These are phyloP conservation scores for Coleophora deauratella DNA, from an alignment of 2,888 invertebrate genomes.

Conservation along the genomic window DNA sequence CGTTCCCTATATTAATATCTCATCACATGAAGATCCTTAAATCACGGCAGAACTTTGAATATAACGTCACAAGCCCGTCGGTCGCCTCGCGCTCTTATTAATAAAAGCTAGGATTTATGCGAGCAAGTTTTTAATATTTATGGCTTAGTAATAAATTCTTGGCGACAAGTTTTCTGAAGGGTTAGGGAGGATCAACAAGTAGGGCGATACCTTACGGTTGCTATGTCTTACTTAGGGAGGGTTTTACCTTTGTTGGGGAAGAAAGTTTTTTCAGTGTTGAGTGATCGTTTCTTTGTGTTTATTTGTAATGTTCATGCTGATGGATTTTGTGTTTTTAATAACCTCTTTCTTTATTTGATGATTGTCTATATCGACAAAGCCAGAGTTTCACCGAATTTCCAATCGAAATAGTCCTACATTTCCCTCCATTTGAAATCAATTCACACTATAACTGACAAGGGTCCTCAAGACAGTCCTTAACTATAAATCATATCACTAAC, in stretches of 20 bases:
- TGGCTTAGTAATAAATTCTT: conserved; percentile 63
- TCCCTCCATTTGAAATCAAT: conserved; percentile 28
- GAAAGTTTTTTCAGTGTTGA: too few species aligned
- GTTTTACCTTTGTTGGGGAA: too few species aligned
- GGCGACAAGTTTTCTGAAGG: conserved; percentile 55
- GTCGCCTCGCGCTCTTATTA: conserved; percentile 43
- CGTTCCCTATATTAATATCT: too few species aligned
- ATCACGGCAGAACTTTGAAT: conserved; percentile 21
- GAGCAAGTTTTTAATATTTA: conserved; percentile 71
- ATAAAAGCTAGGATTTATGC: conserved; percentile 64
- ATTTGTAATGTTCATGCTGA: too few species aligned
- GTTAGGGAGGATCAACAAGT: conserved; percentile 59
- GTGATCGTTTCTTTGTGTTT: too few species aligned
- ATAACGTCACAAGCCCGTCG: conserved; percentile 35
- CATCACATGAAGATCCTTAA: too few species aligned
- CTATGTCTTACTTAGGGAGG: too few species aligned
- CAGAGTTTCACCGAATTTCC: conserved; percentile 1
- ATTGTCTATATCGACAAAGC: conserved; percentile 1
- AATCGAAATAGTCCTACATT: conserved; percentile 2
- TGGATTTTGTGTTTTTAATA: conserved; percentile 19
- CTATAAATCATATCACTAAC: too few species aligned
- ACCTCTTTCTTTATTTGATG: neutral
- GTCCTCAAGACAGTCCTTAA: conserved; percentile 7
- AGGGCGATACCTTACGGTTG: conserved; percentile 15
- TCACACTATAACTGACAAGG: neutral